Evolutionary conservation across 2,113 vertebrate species (phyloP), one percentile per base, ranked within the genome.

Genomic region (Otus sunia): DNA sequence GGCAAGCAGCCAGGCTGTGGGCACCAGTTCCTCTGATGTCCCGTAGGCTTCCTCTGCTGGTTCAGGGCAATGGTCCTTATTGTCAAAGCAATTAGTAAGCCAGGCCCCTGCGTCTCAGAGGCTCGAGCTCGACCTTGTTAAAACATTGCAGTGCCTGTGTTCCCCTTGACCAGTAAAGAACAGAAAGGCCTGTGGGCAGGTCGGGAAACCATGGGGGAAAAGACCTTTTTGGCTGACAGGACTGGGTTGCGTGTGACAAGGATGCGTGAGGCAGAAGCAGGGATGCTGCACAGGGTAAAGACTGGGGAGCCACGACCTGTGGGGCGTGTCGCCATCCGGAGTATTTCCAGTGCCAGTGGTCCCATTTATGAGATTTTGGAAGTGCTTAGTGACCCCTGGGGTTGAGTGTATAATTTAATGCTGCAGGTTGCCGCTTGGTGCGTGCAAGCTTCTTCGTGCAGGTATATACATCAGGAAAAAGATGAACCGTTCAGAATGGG

Each of bases 251-350:
- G 6, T 11, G 17, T 37, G 72, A 16, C 52, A 49, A 62, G 52
- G 59, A 50, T 37, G 67, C 43, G 32, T 0, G 2, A 78, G 32
- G 34, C 56, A 45, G 59, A 50, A 77, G 29, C 41, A 59, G 21
- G 62, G 18, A 22, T 74, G 26, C 50, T 81, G 37, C 0, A 0
- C 1, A 7, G 18, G 16, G 9, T 62, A 29, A 56, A 90, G 56
- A 14, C 23, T 77, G 56, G 34, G 62, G 45, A 76, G 26, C 21
- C 7, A 4, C 1, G 0, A 10, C 19, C 71, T 1, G 0, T 55
- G 76, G 60, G 49, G 0, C 9, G 0, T 43, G 22, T 36, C 30
- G 11, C 45, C 10, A 11, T 81, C 9, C 1, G 1, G 52, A 74
- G 47, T 36, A 60, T 72, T 69, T 72, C 43, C 45, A 55, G 7